Base-by-base conservation (phyloP, 2,888 invertebrate genomes). In the Leucophora obtusa region DNA sequence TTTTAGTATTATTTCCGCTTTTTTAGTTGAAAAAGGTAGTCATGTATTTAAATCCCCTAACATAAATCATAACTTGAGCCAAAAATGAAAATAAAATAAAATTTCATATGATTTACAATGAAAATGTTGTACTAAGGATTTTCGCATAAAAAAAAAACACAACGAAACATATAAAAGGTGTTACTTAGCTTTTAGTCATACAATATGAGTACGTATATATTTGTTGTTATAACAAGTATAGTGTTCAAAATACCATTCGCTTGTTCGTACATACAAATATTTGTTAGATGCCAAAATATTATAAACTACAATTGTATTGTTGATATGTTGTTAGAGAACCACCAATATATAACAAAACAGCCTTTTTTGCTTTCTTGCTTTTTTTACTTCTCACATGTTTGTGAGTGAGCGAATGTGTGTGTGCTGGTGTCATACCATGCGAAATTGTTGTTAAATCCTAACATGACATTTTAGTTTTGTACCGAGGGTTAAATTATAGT, bases 131-230 rank as follows among this genome's bases (percentile, higher is more conserved):
- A n/a, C n/a, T n/a, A n/a, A 4, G 43, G n/a, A 47, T 47, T 47
- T 47, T 3, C n/a, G 43, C 43, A 14, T 47, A 35, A 54, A 54
- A 9, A n/a, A 54, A 47, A 21, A 2, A 2, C 21, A 4, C 2
- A 21, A 54, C 10, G 59, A 59, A 78, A 72, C 77, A 78, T 60
- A 60, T 72, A 78, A 78, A 78, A 78, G 77, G 77, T 78, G 77
- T 78, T 78, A 72, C 71, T 66, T 54, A 35, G 24, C 66, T 62
- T 77, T 47, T 17, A 35, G 18, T 47, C 6, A 21, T 17, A 33
- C 11, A 56, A 24, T 11, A 38, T 15, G 24, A 15, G 9, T 14
- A 14, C 6, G 43, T 47, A 14, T 43, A 2, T 43, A 21, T 21
- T 21, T 28, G 28, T 7, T 28, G 28, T 28, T 28, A 28, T 28